A percentile compares a stretch with the other conserved stretches of the same genome.
These are phyloP conservation scores for Dendrolimus kikuchii DNA, from an alignment of 1,140 invertebrate genomes.

Conservation along the genomic window DNA sequence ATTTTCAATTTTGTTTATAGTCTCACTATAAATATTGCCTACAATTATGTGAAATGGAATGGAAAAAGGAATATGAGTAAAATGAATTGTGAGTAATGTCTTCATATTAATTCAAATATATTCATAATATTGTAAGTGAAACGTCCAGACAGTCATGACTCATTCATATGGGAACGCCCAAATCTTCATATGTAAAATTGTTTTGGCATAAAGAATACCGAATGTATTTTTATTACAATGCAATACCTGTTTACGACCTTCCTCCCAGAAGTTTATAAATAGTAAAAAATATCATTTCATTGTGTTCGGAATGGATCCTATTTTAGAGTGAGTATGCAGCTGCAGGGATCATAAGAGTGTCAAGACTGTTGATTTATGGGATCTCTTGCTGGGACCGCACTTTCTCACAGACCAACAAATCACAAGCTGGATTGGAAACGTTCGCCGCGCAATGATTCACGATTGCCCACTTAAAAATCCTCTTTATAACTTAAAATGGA, in stretches of 20 bases:
- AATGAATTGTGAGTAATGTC: too few relatives aligned
- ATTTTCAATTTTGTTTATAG: too few relatives aligned
- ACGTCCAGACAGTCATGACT: too few relatives aligned
- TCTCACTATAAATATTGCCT: too few relatives aligned
- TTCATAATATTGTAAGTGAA: too few relatives aligned
- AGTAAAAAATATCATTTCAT: slow-evolving; percentile 37
- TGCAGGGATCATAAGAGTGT: slow-evolving; percentile 49
- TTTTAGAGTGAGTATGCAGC: slow-evolving; percentile 46
- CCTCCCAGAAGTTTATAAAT: slow-evolving; percentile 27
- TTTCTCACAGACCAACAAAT: slow-evolving; percentile 48
- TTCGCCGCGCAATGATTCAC: slow-evolving; percentile 40
- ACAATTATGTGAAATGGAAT: too few relatives aligned
- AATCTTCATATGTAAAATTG: too few relatives aligned
- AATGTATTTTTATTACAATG: too few relatives aligned
- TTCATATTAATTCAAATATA: too few relatives aligned
- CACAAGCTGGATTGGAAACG: slow-evolving; percentile 37
- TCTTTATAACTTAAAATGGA: slow-evolving; percentile 51
- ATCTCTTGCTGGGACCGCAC: slow-evolving; percentile 49
- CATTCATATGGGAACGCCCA: too few relatives aligned
- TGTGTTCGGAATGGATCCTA: slow-evolving; percentile 20
- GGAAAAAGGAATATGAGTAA: too few relatives aligned
- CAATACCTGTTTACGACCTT: neutral
- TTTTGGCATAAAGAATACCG: too few relatives aligned
- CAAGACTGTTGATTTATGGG: slow-evolving; percentile 52
- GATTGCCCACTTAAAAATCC: slow-evolving; percentile 33